Base-by-base conservation (phyloP, 2,797 vertebrate species). In the Geotrypetes seraphini region DNA sequence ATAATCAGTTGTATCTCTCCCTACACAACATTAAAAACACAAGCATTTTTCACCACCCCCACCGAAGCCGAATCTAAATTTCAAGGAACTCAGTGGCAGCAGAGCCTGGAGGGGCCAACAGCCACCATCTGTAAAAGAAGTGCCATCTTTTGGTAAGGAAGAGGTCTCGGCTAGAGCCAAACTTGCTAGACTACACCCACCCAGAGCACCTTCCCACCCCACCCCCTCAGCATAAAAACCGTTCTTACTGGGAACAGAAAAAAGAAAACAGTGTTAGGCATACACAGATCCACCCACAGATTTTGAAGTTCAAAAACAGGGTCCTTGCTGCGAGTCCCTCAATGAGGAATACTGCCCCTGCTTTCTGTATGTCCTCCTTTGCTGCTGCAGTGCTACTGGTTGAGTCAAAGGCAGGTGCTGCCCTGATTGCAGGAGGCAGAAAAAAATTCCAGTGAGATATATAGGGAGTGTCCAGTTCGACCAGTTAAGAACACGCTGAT, bases 401-500 rank as follows among this genome's bases (percentile, higher is more conserved):
- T 6, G 24, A 1, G 11, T 15, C 35, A 12, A 36, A 36, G 36
- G 37, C 48, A 41, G 19, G 21, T 23, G 32, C 5, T 3, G 15
- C 11, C 4, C 2, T 25, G 27, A 27, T 2, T 3, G 10, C 6
- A 7, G 21, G 22, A n/a, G 36, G 28, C 40, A 18, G 28, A 19
- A 10, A 17, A 6, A 8, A 1, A 1, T 14, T n/a, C 0, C 3
- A 7, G 3, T 0, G 12, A 27, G 30, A 33, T 24, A 49, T 36
- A 18, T 3, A 0, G 11, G 34, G 20, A 31, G 31, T 10, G 49
- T 66, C 53, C 73, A 69, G 58, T 79, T 58, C 63, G 62, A 70
- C 59, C 55, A 51, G 60, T 73, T 47, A n/a, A n/a, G n/a, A 43
- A 74, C 50, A 52, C 47, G 47, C 40, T 51, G 56, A 78, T 68